Evolutionary conservation across 2,113 vertebrate genomes (phyloP).

Genomic region (Triplophysa tibetana): DNA sequence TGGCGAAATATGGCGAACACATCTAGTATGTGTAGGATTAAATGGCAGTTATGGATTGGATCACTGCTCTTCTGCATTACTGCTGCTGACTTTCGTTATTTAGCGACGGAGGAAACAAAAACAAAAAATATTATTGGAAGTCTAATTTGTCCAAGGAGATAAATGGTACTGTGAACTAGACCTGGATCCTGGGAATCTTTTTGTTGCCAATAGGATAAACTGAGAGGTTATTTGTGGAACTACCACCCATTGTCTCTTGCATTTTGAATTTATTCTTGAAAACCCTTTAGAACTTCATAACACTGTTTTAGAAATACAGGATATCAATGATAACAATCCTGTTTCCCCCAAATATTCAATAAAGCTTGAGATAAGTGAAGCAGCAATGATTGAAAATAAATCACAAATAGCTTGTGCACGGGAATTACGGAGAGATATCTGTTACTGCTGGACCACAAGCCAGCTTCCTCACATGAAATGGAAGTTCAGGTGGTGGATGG

Average conservation of each 20-base stretch:
- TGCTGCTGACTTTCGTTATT: constrained; percentile 59
- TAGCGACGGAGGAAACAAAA: constrained; percentile 66
- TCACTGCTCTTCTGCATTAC: constrained; percentile 9
- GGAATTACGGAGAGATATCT: constrained; percentile 51
- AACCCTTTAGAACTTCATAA: constrained; percentile 59
- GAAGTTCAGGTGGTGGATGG: constrained; percentile 69
- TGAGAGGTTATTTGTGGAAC: constrained; percentile 50
- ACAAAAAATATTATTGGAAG: constrained; percentile 65
- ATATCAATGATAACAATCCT: constrained; percentile 57
- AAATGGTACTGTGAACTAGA: constrained; percentile 65
- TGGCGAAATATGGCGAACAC: constrained; percentile 4
- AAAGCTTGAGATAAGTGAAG: constrained; percentile 56
- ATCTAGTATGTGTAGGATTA: background rate
- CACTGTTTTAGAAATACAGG: constrained; percentile 53
- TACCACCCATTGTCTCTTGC: constrained; percentile 42
- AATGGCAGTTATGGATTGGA: constrained; percentile 10
- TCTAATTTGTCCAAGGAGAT: constrained; percentile 51
- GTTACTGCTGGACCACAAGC: constrained; percentile 61
- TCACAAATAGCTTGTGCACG: constrained; percentile 52
- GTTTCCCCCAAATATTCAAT: constrained; percentile 50
- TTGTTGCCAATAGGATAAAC: constrained; percentile 58
- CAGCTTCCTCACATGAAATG: constrained; percentile 68
- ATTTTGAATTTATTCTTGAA: constrained; percentile 59
- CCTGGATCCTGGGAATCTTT: constrained; percentile 58
- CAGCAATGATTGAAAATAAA: constrained; percentile 24